These are phyloP conservation scores for Tetragonula clypearis DNA, from an alignment of 1,140 invertebrate species.

Conservation along the genomic window DNA sequence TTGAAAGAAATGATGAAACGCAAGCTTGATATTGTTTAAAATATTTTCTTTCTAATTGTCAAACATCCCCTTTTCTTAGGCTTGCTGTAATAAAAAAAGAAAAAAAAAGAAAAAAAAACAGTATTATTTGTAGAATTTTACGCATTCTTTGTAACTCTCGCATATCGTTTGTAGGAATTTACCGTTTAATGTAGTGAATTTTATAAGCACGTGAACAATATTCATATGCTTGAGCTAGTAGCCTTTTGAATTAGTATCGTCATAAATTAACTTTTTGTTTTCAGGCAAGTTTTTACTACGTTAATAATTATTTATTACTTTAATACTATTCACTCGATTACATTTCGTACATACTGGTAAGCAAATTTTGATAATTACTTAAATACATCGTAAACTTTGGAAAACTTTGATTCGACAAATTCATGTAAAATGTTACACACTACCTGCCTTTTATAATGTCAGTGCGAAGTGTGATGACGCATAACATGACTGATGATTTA, in stretches of 20 bases:
- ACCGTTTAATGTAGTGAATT: constrained; percentile 27
- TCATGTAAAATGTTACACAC: constrained; percentile 22
- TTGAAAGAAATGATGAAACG: constrained; percentile 30
- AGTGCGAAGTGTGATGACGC: not conserved
- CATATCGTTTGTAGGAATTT: constrained; percentile 35
- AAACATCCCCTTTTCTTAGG: constrained; percentile 37
- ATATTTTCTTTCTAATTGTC: constrained; percentile 44
- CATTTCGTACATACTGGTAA: constrained; percentile 5
- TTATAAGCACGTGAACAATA: constrained; percentile 16
- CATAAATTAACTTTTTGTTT: constrained; percentile 39
- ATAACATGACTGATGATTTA: constrained; percentile 16
- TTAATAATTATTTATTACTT: constrained; percentile 63
- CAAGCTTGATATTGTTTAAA: constrained; percentile 20
- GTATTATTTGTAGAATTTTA: constrained; percentile 74
- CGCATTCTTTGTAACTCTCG: constrained; percentile 15
- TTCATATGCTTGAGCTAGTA: constrained; percentile 42
- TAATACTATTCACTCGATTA: constrained; percentile 37
- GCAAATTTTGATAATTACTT: constrained; percentile 14
- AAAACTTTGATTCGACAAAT: constrained; percentile 32
- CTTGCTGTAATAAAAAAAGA: constrained; percentile 65
- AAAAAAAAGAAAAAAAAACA: constrained; percentile 69
- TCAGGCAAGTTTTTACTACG: constrained; percentile 23
- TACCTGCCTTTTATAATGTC: constrained; percentile 18
- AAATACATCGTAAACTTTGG: constrained; percentile 6
- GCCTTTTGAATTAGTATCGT: constrained; percentile 45